phyloP scores from a whole-genome alignment of 2,113 vertebrate genomes.

The Ceratotherium simum region DNA sequence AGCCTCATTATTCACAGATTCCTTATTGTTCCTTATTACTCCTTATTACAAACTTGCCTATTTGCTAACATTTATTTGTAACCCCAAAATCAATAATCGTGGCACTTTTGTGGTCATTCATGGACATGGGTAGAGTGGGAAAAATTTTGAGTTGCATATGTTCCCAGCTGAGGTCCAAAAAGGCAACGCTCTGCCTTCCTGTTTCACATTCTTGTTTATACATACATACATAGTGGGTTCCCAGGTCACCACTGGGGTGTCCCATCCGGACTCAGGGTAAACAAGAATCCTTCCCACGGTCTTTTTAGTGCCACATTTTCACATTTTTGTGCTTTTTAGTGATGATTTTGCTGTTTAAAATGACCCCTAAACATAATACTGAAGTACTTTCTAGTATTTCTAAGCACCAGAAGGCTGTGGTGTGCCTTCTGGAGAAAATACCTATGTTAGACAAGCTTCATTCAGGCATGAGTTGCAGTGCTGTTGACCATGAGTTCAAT shows the following conservation, averaged over 20 bases:
- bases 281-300: not conserved
- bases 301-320: not conserved
- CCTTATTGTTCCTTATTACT: too few relatives aligned
- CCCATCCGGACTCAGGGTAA: too few relatives aligned
- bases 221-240: too few relatives aligned
- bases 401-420: not conserved
- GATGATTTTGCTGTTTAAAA: not conserved
- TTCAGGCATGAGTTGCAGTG: rapidly evolving
- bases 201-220: too few relatives aligned
- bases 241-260: too few relatives aligned
- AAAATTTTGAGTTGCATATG: rapidly evolving
- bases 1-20: too few relatives aligned
- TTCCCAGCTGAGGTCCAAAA: not conserved
- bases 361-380: not conserved
- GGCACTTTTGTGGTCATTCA: not conserved
- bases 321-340: too few relatives aligned
- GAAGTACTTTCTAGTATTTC: not conserved
- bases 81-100: too few relatives aligned
- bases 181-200: not conserved
- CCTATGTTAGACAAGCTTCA: not conserved
- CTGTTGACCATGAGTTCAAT: not conserved
- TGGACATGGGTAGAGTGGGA: rapidly evolving
- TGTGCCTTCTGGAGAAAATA: rapidly evolving
- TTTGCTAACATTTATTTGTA: too few relatives aligned
- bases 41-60: too few relatives aligned